A percentile compares a stretch with the other conserved stretches of the same genome.
phyloP scores from a whole-genome alignment of 2,888 invertebrate species.

The Ptilodon capucinus region DNA sequence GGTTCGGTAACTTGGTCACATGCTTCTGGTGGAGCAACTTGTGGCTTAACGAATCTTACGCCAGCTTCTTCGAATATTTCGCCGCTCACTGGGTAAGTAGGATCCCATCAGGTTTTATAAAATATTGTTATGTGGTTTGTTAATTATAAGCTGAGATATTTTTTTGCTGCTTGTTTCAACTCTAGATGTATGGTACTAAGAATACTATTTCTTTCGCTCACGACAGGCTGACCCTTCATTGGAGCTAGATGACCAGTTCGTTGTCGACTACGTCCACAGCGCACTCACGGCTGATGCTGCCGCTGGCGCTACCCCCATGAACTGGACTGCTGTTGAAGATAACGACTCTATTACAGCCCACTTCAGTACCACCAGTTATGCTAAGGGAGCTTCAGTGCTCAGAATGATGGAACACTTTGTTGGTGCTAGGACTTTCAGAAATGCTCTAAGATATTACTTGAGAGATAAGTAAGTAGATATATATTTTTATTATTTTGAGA shows the following conservation, averaged over 20 bases:
- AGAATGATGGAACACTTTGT: constrained; percentile 86
- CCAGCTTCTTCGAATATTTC: constrained; percentile 88
- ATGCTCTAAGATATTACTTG: constrained; percentile 83
- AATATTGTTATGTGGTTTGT: too few species aligned
- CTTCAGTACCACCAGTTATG: constrained; percentile 87
- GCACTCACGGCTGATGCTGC: constrained; percentile 84
- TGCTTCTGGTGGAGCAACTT: constrained; percentile 89
- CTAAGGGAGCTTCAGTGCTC: constrained; percentile 85
- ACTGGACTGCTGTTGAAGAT: constrained; percentile 79
- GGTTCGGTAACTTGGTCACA: constrained; percentile 92
- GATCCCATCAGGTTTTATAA: too few species aligned
- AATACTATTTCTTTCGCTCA: neutral
- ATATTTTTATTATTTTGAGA: too few species aligned
- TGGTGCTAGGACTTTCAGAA: constrained; percentile 78
- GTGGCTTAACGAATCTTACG: constrained; percentile 88
- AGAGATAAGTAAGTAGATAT: constrained; percentile 79
- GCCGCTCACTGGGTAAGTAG: constrained; percentile 79
- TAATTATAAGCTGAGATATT: too few species aligned
- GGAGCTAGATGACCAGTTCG: constrained; percentile 83
- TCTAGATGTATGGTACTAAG: too few species aligned
- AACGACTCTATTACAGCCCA: constrained; percentile 79
- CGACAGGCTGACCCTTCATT: constrained; percentile 59
- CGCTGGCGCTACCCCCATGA: constrained; percentile 59
- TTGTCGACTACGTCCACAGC: constrained; percentile 86
- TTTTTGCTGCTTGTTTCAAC: too few species aligned